A percentile compares a stretch with the other conserved stretches of the same genome.
Evolutionary conservation across 2,888 invertebrate genomes (phyloP).

Genomic region (Synergus laeviventris): DNA sequence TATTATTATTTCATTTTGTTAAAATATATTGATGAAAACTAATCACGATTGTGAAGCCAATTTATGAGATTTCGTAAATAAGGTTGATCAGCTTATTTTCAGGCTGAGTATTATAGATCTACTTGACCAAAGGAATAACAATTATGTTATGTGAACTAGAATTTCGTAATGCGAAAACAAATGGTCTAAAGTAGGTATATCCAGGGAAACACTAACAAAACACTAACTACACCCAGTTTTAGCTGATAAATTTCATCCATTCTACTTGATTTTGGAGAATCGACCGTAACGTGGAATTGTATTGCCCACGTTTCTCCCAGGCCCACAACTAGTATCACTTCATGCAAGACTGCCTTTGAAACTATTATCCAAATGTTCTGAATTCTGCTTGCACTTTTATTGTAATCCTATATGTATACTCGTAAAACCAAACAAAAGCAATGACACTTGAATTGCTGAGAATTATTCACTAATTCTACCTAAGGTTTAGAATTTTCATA

Average conservation of each 20-base stretch:
- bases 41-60: too few species aligned
- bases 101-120: background rate
- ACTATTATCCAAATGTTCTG: background rate
- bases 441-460: background rate
- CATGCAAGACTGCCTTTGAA: slow-evolving; percentile 16
- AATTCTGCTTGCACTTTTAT: slow-evolving; percentile 21
- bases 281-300: slow-evolving; percentile 13
- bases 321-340: slow-evolving; percentile 18
- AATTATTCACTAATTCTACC: too few species aligned
- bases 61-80: background rate
- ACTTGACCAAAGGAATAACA: background rate
- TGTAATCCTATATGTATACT: background rate
- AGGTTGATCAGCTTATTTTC: background rate
- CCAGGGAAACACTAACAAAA: background rate
- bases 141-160: background rate
- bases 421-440: slow-evolving; percentile 4
- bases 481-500: too few species aligned
- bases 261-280: slow-evolving; percentile 31
- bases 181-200: background rate
- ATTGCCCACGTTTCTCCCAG: slow-evolving; percentile 5
- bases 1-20: too few species aligned
- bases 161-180: background rate
- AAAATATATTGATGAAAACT: too few species aligned
- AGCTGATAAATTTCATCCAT: slow-evolving; percentile 6
- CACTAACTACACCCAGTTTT: background rate